These are phyloP conservation scores for Apteryx owenii DNA, from an alignment of 2,113 vertebrate species.

Conservation along the genomic window DNA sequence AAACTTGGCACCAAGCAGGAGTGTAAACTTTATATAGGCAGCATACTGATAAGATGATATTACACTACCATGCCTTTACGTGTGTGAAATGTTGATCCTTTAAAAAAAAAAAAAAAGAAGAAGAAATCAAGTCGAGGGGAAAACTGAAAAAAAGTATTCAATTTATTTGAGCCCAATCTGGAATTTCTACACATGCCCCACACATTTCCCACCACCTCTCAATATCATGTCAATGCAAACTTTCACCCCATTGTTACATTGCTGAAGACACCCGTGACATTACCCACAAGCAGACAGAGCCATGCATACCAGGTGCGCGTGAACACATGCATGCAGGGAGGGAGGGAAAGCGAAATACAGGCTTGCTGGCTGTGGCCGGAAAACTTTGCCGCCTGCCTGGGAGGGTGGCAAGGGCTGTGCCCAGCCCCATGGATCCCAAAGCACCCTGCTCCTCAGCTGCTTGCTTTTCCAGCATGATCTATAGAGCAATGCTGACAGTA, in stretches of 20 bases:
- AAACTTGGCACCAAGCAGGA: neutral
- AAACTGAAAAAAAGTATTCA: neutral
- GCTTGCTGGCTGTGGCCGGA: neutral
- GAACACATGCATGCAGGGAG: neutral
- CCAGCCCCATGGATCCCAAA: neutral
- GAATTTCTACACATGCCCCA: neutral
- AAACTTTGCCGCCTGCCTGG: neutral
- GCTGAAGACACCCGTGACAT: neutral
- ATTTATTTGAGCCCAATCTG: neutral
- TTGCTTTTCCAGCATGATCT: conserved; percentile 78
- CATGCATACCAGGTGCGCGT: neutral
- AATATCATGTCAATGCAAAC: neutral
- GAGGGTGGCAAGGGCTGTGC: neutral
- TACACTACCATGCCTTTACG: fast-evolving
- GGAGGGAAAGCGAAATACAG: neutral
- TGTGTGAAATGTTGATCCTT: neutral
- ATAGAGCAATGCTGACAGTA: conserved; percentile 83
- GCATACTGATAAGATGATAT: fast-evolving
- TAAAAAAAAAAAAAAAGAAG: neutral
- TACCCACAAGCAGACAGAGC: neutral
- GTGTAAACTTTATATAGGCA: neutral
- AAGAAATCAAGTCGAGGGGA: neutral
- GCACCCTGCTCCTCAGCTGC: conserved; percentile 67
- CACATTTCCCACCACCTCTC: neutral
- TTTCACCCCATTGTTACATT: neutral